These are phyloP conservation scores for Chromis chromis DNA, from an alignment of 2,797 vertebrate species.

Conservation along the genomic window DNA sequence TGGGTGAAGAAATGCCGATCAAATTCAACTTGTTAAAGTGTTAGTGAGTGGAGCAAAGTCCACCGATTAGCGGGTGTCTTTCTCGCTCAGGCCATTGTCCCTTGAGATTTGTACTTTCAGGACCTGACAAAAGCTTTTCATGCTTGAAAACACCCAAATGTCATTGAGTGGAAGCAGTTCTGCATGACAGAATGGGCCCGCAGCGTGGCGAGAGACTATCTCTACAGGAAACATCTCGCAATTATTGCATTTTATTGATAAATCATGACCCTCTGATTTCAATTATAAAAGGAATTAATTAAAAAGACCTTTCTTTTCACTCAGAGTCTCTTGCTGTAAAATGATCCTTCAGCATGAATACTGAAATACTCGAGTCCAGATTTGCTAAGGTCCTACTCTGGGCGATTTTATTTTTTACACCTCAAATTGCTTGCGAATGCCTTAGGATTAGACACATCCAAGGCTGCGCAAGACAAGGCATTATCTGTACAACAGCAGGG, in stretches of 20 bases:
- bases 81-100: not conserved
- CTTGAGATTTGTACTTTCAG: not conserved
- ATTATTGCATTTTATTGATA: not conserved
- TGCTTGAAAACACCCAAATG: slow-evolving; percentile 38
- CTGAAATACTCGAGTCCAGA: not conserved
- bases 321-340: not conserved
- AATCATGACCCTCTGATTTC: not conserved
- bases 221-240: not conserved
- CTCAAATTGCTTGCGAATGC: not conserved
- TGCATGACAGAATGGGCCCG: not conserved
- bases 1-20: not conserved
- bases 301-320: not conserved
- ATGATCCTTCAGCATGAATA: not conserved
- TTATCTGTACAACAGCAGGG: not conserved
- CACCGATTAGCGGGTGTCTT: not conserved
- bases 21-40: not conserved
- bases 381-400: not conserved
- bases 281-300: not conserved
- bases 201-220: not conserved
- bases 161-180: not conserved
- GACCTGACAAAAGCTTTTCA: slow-evolving; percentile 3
- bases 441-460: not conserved
- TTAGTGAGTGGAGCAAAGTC: not conserved
- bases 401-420: too few relatives aligned
- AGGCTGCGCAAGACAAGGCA: not conserved